Percentiles rank a stretch among this genome's conserved stretches.
These are phyloP conservation scores for Peromyscus leucopus DNA, from an alignment of 2,113 vertebrate genomes.

Conservation along the genomic window DNA sequence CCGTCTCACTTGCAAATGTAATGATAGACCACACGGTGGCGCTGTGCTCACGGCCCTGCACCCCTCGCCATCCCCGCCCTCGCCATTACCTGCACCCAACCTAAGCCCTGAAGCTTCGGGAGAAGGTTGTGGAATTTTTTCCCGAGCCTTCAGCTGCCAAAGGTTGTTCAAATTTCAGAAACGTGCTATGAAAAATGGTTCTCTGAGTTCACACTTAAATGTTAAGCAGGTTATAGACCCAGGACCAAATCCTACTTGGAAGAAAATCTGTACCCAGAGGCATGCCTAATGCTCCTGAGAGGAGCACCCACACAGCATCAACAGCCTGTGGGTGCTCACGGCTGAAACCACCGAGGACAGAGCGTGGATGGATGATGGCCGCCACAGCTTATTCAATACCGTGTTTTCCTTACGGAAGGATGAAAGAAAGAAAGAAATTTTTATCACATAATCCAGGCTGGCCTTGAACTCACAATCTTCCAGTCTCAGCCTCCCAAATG, in stretches of 20 bases:
- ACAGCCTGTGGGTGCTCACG: not conserved
- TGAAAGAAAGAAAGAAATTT: not conserved
- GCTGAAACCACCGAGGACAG: not conserved
- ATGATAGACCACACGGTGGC: slow-evolving; percentile 82
- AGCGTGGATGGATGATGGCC: not conserved
- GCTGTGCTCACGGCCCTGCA: slow-evolving; percentile 61
- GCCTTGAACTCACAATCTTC: not conserved
- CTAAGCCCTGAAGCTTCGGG: not conserved
- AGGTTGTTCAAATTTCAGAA: slow-evolving; percentile 39
- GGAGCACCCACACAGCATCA: no score
- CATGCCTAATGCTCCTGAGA: not conserved
- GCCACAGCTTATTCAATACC: not conserved
- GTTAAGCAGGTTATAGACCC: not conserved
- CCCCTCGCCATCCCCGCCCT: fast-evolving
- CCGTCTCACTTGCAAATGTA: not conserved
- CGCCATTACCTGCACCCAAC: not conserved
- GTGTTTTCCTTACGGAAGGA: not conserved
- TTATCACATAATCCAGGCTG: not conserved
- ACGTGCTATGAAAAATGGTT: not conserved
- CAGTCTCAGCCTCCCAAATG: not conserved
- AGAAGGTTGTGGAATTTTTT: slow-evolving; percentile 36
- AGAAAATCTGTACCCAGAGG: not conserved
- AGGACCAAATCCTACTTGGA: not conserved
- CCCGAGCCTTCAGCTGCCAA: slow-evolving; percentile 40
- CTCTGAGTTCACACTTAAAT: not conserved